Evolutionary conservation across 2,113 vertebrate species (phyloP).

Genomic region (Galbula dea): DNA sequence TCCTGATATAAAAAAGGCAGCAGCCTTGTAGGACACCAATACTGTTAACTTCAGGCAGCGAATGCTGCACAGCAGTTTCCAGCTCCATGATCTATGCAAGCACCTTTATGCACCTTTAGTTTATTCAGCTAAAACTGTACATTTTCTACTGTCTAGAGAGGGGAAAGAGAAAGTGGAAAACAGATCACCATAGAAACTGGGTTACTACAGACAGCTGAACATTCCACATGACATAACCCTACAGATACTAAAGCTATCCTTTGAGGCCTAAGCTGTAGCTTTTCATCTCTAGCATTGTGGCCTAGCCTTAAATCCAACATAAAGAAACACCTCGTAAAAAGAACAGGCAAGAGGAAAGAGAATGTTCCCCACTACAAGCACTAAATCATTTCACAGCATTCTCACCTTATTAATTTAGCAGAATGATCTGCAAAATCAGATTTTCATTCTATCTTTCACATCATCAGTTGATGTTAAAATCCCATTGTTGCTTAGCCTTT

Average conservation of each 20-base stretch:
- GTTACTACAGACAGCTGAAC: conserved; percentile 19
- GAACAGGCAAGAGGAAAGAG: neutral
- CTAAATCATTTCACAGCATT: neutral
- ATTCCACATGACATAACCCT: neutral
- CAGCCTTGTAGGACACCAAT: neutral
- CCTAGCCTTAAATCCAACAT: neutral
- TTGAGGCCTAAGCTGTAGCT: neutral
- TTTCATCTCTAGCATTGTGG: neutral
- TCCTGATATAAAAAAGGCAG: neutral
- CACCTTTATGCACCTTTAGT: neutral
- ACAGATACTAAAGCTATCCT: neutral
- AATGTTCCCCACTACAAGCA: neutral
- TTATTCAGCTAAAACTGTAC: neutral
- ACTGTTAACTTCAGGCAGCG: neutral
- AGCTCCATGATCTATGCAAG: neutral
- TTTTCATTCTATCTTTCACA: neutral
- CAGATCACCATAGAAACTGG: conserved; percentile 60
- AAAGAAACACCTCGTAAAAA: conserved; percentile 17
- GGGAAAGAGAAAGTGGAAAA: neutral
- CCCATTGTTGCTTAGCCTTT: neutral
- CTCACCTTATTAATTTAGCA: neutral
- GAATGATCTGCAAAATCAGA: neutral
- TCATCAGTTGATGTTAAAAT: neutral
- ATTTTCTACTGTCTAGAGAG: neutral
- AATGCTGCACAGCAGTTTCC: neutral